Percentiles rank a stretch among this genome's conserved stretches.
Evolutionary conservation across 2,797 vertebrate genomes (phyloP).

Genomic region (Coracias cyanogaster): DNA sequence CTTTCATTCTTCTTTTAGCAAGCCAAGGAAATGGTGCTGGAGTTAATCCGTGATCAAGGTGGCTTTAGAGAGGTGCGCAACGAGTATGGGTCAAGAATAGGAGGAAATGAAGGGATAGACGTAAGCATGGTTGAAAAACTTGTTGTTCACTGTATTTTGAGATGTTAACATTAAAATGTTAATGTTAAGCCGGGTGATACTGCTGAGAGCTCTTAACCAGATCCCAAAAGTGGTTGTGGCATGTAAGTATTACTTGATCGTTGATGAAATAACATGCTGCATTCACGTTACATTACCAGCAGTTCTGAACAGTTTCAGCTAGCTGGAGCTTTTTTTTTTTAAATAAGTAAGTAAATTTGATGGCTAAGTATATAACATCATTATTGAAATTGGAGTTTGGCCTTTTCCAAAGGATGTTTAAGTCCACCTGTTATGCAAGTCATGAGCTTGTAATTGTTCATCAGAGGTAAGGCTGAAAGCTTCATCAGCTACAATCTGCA

Average conservation of each 20-base stretch:
- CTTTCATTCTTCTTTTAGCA: constrained; percentile 80
- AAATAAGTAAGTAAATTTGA: not conserved
- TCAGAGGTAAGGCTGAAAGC: not conserved
- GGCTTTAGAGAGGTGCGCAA: constrained; percentile 96
- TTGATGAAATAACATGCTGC: not conserved
- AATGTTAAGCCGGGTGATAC: not conserved
- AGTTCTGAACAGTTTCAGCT: not conserved
- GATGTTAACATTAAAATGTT: constrained; percentile 20
- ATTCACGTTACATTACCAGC: not conserved
- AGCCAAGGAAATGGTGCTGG: constrained; percentile 99
- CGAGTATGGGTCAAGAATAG: constrained; percentile 95
- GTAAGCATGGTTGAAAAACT: constrained; percentile 80
- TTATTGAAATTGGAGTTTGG: not conserved
- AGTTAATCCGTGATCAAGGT: constrained; percentile 97
- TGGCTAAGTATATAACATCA: not conserved
- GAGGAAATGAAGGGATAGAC: constrained; percentile 92
- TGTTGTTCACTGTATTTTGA: constrained; percentile 56
- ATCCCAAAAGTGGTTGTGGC: not conserved
- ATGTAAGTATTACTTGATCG: not conserved
- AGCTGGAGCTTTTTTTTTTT: not conserved
- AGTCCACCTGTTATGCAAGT: not conserved
- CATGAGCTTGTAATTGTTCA: not conserved
- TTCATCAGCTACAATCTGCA: not conserved
- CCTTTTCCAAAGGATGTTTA: not conserved
- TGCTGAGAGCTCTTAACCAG: not conserved